These are phyloP conservation scores for Antennarius maculatus DNA, from an alignment of 2,797 vertebrate species.

Conservation along the genomic window DNA sequence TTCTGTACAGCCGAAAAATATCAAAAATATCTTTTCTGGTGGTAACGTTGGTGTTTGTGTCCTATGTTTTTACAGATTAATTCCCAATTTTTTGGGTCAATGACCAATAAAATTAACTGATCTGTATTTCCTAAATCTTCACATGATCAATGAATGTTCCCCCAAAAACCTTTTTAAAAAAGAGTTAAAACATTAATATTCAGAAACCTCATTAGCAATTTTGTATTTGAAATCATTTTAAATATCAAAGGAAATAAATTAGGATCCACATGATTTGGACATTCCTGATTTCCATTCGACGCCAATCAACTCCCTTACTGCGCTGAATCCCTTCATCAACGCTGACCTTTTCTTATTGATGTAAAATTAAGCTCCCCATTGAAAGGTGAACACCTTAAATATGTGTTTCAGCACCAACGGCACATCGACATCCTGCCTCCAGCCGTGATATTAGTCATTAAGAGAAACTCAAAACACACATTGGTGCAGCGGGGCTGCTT, in stretches of 20 bases:
- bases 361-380: constrained; percentile 16
- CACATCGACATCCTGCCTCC: constrained; percentile 26
- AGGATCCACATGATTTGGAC: background rate
- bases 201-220: background rate
- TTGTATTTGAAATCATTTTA: too few species aligned
- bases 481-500: constrained; percentile 15
- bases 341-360: background rate
- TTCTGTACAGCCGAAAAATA: too few species aligned
- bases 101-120: too few species aligned
- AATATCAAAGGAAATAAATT: background rate
- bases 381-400: constrained; percentile 15
- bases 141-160: too few species aligned
- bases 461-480: constrained; percentile 42
- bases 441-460: constrained; percentile 40
- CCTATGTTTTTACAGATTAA: too few species aligned
- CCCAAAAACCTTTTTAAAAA: too few species aligned
- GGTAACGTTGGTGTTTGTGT: too few species aligned
- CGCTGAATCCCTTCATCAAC: background rate
- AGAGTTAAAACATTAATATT: too few species aligned
- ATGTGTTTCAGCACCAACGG: constrained; percentile 3
- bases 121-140: too few species aligned
- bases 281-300: background rate
- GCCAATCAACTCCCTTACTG: background rate
- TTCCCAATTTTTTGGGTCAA: too few species aligned
- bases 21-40: too few species aligned